These are phyloP conservation scores for Cromileptes altivelis DNA, from an alignment of 2,113 vertebrate genomes.

Conservation along the genomic window DNA sequence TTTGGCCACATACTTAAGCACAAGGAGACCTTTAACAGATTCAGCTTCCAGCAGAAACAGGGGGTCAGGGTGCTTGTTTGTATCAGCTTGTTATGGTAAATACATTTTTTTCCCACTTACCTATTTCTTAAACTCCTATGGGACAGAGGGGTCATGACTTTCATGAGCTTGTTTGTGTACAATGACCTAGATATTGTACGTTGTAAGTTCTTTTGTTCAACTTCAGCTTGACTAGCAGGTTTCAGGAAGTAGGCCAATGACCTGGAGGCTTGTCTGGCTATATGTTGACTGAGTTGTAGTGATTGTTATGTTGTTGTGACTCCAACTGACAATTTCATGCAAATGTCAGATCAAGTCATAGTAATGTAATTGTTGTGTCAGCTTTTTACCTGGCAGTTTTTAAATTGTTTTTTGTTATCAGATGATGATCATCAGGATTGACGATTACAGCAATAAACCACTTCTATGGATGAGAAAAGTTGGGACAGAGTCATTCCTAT, in stretches of 20 bases:
- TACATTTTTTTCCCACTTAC: neutral
- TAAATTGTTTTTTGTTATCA: neutral
- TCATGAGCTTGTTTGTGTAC: slow-evolving; percentile 8
- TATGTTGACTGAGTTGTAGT: neutral
- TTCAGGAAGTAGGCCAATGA: neutral
- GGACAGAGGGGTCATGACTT: neutral
- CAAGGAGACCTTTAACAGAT: neutral
- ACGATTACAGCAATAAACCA: no score
- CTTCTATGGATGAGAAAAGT: no score
- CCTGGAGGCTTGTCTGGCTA: neutral
- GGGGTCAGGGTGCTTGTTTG: slow-evolving; percentile 2
- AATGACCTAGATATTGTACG: slow-evolving; percentile 1
- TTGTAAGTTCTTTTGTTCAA: slow-evolving; percentile 7
- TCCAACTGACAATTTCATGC: neutral
- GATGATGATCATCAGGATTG: neutral
- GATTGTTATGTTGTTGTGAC: neutral
- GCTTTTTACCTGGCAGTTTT: neutral
- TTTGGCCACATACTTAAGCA: neutral
- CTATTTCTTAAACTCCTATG: neutral
- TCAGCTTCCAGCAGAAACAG: neutral
- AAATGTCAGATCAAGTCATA: neutral
- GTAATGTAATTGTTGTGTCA: neutral
- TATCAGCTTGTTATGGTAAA: neutral
- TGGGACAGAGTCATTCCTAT: no score
- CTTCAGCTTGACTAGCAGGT: slow-evolving; percentile 10